Evolutionary conservation across 2,113 vertebrate species (phyloP).

Genomic region (Gambusia holbrooki): DNA sequence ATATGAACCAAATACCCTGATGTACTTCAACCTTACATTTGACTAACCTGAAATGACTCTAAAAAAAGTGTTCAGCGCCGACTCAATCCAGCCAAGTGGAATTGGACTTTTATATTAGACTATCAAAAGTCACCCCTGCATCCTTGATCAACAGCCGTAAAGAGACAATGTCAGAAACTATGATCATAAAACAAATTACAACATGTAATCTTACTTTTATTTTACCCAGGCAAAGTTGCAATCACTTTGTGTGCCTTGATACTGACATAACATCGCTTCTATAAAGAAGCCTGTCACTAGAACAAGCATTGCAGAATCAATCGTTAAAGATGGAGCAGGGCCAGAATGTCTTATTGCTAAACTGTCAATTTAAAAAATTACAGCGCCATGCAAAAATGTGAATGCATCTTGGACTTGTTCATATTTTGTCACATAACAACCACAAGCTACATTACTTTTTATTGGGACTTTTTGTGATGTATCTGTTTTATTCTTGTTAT

Average conservation of each 20-base stretch:
- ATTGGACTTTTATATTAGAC: conserved; percentile 25
- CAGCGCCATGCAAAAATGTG: no score
- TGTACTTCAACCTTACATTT: no score
- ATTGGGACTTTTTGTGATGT: no score
- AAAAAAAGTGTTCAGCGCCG: background rate
- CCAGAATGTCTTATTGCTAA: no score
- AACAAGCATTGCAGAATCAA: background rate
- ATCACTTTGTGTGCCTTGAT: conserved; percentile 16
- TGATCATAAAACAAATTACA: conserved; percentile 57
- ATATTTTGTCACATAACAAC: no score
- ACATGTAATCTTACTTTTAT: conserved; percentile 55
- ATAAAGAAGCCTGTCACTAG: background rate
- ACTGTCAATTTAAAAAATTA: no score
- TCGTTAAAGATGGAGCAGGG: background rate
- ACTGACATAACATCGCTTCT: conserved; percentile 21
- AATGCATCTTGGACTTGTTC: no score
- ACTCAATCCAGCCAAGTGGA: conserved; percentile 11
- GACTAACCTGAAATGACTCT: no score
- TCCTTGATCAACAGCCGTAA: conserved; percentile 47
- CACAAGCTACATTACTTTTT: no score
- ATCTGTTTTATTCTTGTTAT: no score
- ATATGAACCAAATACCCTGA: background rate
- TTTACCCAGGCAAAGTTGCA: conserved; percentile 24
- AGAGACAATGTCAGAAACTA: conserved; percentile 35
- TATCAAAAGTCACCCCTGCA: conserved; percentile 49